Evolutionary conservation across 2,797 vertebrate genomes (phyloP).

Genomic region (Choloepus didactylus): DNA sequence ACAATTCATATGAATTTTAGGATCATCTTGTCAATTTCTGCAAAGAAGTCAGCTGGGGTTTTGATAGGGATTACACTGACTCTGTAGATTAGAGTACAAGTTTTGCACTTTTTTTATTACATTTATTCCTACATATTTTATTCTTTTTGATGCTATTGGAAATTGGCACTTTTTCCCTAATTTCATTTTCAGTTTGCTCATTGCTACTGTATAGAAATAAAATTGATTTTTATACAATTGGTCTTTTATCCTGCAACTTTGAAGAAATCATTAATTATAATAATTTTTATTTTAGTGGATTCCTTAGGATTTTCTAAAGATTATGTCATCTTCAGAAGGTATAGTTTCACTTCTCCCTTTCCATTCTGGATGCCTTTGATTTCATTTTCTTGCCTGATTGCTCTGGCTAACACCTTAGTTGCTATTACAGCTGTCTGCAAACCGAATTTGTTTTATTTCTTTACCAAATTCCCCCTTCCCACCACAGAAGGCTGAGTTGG

Average conservation of each 20-base stretch:
- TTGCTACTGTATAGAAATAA: background rate
- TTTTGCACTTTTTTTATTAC: constrained; percentile 3
- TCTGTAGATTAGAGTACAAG: background rate
- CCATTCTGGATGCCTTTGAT: background rate
- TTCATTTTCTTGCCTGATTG: background rate
- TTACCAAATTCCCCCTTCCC: background rate
- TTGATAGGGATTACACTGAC: no score
- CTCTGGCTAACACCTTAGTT: background rate
- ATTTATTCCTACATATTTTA: constrained; percentile 39
- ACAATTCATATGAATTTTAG: constrained; percentile 23
- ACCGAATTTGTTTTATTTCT: background rate
- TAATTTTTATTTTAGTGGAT: background rate
- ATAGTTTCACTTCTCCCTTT: background rate
- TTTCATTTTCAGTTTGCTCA: constrained; percentile 31
- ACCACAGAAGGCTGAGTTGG: background rate
- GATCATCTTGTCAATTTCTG: constrained; percentile 17
- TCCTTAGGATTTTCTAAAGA: constrained; percentile 30
- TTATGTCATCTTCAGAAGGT: background rate
- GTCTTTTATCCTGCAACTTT: background rate
- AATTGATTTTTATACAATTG: constrained; percentile 12
- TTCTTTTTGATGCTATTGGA: constrained; percentile 8
- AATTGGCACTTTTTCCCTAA: background rate
- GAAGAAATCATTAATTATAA: background rate
- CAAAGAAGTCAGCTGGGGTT: background rate
- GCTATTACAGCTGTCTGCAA: background rate